A percentile compares a stretch with the other conserved stretches of the same genome.
Conservation (phyloP, 92 coral and sea anemone genomes). For the Isaurus tuberculatus region DNA sequence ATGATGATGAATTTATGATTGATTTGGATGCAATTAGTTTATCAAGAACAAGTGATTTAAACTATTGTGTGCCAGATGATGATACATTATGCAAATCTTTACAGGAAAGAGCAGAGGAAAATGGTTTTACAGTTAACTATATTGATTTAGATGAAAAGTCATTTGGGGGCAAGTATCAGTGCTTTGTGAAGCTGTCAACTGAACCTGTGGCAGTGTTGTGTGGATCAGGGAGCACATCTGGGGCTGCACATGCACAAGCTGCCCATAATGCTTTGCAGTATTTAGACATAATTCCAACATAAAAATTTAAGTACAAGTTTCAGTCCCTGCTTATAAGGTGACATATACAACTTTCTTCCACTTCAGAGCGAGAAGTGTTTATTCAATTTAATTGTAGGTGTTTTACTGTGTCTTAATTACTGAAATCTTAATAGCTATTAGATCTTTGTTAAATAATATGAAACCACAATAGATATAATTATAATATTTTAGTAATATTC, state of each 20-base stretch:
- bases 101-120: slow-evolving; percentile 40
- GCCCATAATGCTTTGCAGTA: slow-evolving; percentile 71
- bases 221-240: slow-evolving; percentile 64
- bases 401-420: no score
- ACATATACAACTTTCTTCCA: no score
- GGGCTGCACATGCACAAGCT: slow-evolving; percentile 63
- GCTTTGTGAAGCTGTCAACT: slow-evolving; percentile 67
- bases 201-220: slow-evolving; percentile 67
- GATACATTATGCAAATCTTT: slow-evolving; percentile 34
- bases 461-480: no score
- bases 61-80: slow-evolving; percentile 12
- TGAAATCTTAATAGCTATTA: no score
- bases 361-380: no score
- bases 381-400: no score
- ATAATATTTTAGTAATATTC: no score
- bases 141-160: slow-evolving; percentile 61
- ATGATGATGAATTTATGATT: neutral
- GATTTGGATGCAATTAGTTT: neutral
- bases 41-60: neutral
- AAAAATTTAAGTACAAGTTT: no score
- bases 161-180: slow-evolving; percentile 60
- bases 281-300: slow-evolving; percentile 43
- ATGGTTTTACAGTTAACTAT: slow-evolving; percentile 36
- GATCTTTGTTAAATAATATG: no score
- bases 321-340: no score